Evolutionary conservation across 1,140 invertebrate genomes (phyloP).

Genomic region (Drosophila repletoides): DNA sequence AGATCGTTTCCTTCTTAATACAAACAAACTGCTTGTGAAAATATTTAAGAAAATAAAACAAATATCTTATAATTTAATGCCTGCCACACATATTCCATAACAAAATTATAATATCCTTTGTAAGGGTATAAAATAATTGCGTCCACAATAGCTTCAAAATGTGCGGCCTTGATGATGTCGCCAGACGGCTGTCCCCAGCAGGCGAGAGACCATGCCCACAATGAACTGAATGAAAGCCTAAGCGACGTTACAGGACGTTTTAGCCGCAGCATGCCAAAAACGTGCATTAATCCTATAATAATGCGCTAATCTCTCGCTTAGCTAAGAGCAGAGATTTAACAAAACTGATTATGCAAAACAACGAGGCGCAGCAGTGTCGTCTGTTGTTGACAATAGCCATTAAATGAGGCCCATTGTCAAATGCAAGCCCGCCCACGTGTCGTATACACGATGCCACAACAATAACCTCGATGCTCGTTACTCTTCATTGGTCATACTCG

Average conservation of each 20-base stretch:
- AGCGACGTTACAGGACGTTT: not conserved
- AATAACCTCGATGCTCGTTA: slow-evolving; percentile 5
- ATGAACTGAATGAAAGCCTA: too few relatives aligned
- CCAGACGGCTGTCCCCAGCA: slow-evolving; percentile 27
- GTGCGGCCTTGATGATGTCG: slow-evolving; percentile 57
- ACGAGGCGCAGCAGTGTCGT: not conserved
- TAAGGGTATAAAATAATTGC: too few relatives aligned
- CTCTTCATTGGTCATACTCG: too few relatives aligned
- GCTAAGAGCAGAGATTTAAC: slow-evolving; percentile 63
- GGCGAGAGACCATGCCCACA: slow-evolving; percentile 9
- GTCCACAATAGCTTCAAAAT: slow-evolving; percentile 45
- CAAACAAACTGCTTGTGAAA: too few relatives aligned
- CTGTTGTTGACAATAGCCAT: slow-evolving; percentile 5
- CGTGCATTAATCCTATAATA: slow-evolving; percentile 67
- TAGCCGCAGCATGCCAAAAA: not conserved
- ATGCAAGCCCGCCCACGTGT: slow-evolving; percentile 43
- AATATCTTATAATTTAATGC: too few relatives aligned
- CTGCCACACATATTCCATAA: too few relatives aligned
- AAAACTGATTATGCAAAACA: slow-evolving; percentile 52
- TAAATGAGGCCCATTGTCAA: slow-evolving; percentile 19
- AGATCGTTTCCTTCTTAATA: too few relatives aligned
- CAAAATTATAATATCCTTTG: too few relatives aligned
- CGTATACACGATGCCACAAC: slow-evolving; percentile 55
- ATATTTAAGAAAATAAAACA: too few relatives aligned
- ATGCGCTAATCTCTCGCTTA: slow-evolving; percentile 60